Conservation (phyloP, 2,888 invertebrate species). For the Zonitis immaculata region DNA sequence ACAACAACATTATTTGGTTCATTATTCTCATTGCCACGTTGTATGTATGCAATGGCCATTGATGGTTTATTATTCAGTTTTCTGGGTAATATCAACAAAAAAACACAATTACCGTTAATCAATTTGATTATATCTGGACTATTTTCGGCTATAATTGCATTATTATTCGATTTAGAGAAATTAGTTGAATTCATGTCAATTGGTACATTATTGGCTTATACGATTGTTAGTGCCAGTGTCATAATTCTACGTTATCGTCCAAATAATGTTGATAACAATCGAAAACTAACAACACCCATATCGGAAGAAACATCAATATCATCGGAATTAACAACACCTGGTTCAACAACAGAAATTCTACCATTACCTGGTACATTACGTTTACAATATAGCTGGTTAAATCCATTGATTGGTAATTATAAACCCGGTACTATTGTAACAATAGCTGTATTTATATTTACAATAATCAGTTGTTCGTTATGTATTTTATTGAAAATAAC, state of each 20-base stretch:
- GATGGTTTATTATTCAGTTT: constrained; percentile 82
- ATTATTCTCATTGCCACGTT: constrained; percentile 73
- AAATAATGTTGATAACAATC: constrained; percentile 25
- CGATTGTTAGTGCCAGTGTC: constrained; percentile 86
- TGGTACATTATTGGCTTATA: constrained; percentile 81
- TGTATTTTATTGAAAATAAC: constrained; percentile 62
- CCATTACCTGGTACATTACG: constrained; percentile 72
- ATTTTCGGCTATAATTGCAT: constrained; percentile 70
- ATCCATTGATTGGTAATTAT: constrained; percentile 66
- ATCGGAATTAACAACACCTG: constrained; percentile 44
- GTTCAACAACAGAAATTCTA: constrained; percentile 34
- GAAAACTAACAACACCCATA: constrained; percentile 35
- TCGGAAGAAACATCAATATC: constrained; percentile 40
- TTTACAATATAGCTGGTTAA: constrained; percentile 68
- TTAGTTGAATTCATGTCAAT: constrained; percentile 94
- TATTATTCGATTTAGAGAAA: constrained; percentile 82
- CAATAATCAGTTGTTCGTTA: constrained; percentile 62
- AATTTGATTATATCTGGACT: constrained; percentile 75
- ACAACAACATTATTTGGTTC: constrained; percentile 83
- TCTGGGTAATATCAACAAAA: constrained; percentile 65
- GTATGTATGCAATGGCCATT: constrained; percentile 86
- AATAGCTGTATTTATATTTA: constrained; percentile 66
- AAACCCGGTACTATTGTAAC: constrained; percentile 74
- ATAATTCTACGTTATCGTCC: constrained; percentile 74
- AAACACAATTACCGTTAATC: constrained; percentile 74